Evolutionary conservation across 2,797 vertebrate species (phyloP), one percentile per base, ranked within the genome.

Genomic region (Chrysocyon brachyurus): DNA sequence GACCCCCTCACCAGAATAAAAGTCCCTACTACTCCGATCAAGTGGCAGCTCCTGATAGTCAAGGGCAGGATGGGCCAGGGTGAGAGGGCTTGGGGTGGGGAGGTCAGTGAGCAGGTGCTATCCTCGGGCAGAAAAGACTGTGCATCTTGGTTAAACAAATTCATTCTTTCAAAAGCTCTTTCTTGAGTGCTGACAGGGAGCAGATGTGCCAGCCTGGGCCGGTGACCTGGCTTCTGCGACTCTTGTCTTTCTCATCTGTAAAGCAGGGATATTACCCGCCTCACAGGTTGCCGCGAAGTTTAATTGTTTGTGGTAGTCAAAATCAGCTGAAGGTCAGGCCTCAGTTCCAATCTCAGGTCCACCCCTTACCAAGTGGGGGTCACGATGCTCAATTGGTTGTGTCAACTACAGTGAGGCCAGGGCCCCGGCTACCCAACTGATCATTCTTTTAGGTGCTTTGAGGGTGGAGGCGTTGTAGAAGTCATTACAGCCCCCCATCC

Each of bases 1-100:
- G 57, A 61, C 28, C 33, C 81, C 10, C 1, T 57, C 49, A 3
- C 73, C 66, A 95, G 36, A 96, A 94, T 87, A 86, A 61, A 95
- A 94, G 83, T 61, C 16, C 49, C 64, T 8, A 4, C 64, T 46
- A 22, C 36, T 81, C 61, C 77, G 28, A 33, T 70, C 15, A 2
- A 21, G 36, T 2, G 68, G 33, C 11, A 68, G 66, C 40, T 52
- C 26, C 91, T 16, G 84, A 63, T 1, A 2, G 6, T 16, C 0
- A 31, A 31, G 49, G 36, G 57, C 49, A 36, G 15, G 63, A 12
- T 0, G 10, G 15, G 86, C 59, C 6, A 0, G 14, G 84, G 52
- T 2, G 12, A 6, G 52, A 46, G 16, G 33, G 46, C 72, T 26
- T 46, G 24, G 40, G 22, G 12, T 40, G 3, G 36, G 70, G 70